Percentiles rank a stretch among this genome's conserved stretches.
Conservation (phyloP, 2,888 invertebrate genomes). For the Stratiomys singularior region DNA sequence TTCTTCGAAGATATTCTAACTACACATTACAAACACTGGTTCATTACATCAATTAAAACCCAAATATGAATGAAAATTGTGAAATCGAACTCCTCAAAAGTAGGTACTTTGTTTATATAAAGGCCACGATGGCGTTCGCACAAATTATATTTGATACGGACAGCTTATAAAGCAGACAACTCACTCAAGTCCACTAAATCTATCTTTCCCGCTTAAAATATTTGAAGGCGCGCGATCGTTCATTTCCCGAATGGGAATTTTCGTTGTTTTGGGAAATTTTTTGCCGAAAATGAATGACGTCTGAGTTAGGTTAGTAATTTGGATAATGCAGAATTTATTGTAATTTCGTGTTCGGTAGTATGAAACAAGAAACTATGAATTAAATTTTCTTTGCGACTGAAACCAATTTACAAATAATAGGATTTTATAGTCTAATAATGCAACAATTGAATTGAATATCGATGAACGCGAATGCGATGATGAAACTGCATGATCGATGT, state of each 20-base stretch:
- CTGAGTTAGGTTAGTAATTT: not conserved
- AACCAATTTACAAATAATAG: too few relatives aligned
- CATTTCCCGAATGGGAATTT: conserved; percentile 2
- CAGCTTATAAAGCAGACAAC: not conserved
- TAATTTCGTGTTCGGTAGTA: too few relatives aligned
- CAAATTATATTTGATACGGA: not conserved
- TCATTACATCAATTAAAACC: not conserved
- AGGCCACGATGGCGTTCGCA: not conserved
- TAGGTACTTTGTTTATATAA: not conserved
- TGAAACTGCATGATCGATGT: too few relatives aligned
- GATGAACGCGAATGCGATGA: too few relatives aligned
- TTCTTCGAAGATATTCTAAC: not conserved
- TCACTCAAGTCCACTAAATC: not conserved
- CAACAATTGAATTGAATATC: too few relatives aligned
- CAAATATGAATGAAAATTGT: not conserved
- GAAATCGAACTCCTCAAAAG: not conserved
- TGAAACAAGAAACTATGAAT: too few relatives aligned
- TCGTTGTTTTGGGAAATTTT: conserved; percentile 19
- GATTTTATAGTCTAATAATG: too few relatives aligned
- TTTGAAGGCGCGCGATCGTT: conserved; percentile 30
- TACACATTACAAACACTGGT: not conserved
- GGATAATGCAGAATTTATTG: too few relatives aligned
- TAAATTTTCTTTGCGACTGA: too few relatives aligned
- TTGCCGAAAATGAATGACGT: not conserved
- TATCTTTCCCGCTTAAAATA: conserved; percentile 23